These are phyloP conservation scores for Acanthisitta chloris DNA, from an alignment of 2,113 vertebrate species.

Conservation along the genomic window DNA sequence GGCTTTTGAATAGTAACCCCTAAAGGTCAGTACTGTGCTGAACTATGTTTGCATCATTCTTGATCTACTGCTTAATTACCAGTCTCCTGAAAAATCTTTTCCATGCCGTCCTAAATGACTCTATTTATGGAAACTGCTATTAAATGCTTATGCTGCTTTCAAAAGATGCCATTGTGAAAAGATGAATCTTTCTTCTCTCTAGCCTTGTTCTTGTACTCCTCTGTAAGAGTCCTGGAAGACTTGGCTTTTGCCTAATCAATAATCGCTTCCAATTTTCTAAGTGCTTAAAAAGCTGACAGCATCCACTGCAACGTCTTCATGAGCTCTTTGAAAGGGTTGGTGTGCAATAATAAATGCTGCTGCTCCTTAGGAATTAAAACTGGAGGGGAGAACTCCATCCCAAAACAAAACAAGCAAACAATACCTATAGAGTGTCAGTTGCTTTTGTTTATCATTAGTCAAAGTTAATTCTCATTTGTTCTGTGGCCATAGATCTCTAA, in stretches of 20 bases:
- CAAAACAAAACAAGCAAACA: neutral
- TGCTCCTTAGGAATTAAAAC: neutral
- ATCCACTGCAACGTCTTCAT: neutral
- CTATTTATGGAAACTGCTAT: neutral
- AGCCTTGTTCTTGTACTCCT: neutral
- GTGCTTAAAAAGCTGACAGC: neutral
- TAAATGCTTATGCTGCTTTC: neutral
- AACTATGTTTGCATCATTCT: neutral
- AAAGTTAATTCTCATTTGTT: neutral
- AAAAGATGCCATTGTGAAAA: neutral
- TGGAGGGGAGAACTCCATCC: rapidly evolving
- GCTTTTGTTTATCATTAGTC: neutral
- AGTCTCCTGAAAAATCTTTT: neutral
- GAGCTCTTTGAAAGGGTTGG: neutral
- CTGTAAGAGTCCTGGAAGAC: neutral
- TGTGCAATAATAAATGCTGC: neutral
- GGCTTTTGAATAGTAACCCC: neutral
- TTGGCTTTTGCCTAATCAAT: neutral
- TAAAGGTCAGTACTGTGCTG: neutral
- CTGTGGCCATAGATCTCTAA: neutral
- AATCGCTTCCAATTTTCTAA: neutral
- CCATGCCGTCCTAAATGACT: neutral
- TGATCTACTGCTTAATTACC: neutral
- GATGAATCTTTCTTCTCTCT: neutral
- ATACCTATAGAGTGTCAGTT: neutral